phyloP scores from a whole-genome alignment of 2,797 vertebrate species.

The Cyclura pinguis region DNA sequence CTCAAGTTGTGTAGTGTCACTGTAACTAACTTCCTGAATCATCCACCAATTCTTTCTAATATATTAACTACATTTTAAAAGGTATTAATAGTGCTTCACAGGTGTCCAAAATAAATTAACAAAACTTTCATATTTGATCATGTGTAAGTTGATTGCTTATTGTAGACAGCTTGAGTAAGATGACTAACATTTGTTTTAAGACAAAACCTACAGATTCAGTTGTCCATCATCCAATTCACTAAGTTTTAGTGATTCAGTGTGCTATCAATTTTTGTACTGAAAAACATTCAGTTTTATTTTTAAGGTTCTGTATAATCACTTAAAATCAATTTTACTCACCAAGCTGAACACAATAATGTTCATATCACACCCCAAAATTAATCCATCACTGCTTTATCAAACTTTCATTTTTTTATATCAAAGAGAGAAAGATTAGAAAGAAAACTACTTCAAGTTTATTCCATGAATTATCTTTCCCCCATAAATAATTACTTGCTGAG shows the following conservation, averaged over 20 bases:
- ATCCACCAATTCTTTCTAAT: neutral
- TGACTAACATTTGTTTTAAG: neutral
- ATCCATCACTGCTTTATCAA: constrained; percentile 14
- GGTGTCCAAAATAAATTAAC: neutral
- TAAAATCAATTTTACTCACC: constrained; percentile 7
- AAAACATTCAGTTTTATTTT: neutral
- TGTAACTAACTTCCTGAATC: too few relatives aligned
- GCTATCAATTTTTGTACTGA: neutral
- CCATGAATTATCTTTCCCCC: constrained; percentile 61
- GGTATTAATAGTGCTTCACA: neutral
- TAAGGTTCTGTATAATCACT: neutral
- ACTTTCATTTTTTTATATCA: neutral
- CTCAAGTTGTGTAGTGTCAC: neutral
- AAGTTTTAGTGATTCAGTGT: neutral
- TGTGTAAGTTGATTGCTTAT: neutral
- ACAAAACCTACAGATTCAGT: rapidly evolving
- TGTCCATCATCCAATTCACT: neutral
- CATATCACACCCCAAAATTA: constrained; percentile 2
- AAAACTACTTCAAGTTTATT: constrained; percentile 15
- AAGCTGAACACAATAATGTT: constrained; percentile 8
- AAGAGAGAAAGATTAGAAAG: constrained; percentile 40
- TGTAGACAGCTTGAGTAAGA: neutral
- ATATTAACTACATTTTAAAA: neutral
- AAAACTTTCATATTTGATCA: neutral
- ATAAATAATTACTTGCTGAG: constrained; percentile 64